Percentiles rank a stretch among this genome's conserved stretches.
Evolutionary conservation across 2,888 invertebrate genomes (phyloP).

Genomic region (Laspeyria flexula): DNA sequence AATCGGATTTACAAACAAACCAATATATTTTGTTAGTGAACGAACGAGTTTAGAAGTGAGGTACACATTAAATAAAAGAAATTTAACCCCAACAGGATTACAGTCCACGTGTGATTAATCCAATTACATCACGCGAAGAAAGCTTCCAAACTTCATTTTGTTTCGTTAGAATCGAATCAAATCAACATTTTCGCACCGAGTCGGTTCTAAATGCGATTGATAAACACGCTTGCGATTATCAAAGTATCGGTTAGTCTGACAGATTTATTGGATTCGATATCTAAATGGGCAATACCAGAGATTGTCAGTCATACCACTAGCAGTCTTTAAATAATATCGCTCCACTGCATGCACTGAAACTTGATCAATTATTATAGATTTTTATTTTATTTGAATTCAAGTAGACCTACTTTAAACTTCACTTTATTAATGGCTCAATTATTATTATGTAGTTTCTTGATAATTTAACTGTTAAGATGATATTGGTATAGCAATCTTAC

Average conservation of each 20-base stretch:
- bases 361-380: background rate
- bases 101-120: conserved; percentile 51
- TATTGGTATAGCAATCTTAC: background rate
- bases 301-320: too few species aligned
- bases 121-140: conserved; percentile 52
- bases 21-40: background rate
- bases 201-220: conserved; percentile 3
- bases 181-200: conserved; percentile 46
- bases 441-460: background rate
- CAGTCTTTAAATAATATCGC: too few species aligned
- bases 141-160: conserved; percentile 50
- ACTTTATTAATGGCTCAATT: background rate
- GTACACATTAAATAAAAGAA: conserved; percentile 21
- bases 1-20: too few species aligned
- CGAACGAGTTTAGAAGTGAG: conserved; percentile 28
- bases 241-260: background rate
- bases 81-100: conserved; percentile 34
- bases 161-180: conserved; percentile 52
- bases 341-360: too few species aligned
- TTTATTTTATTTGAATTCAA: background rate
- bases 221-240: conserved; percentile 18
- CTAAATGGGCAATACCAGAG: too few species aligned
- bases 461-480: background rate
- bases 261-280: too few species aligned
- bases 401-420: background rate